Percentiles rank a stretch among this genome's conserved stretches.
Evolutionary conservation across 2,888 invertebrate species (phyloP).

Genomic region (Coelopa pilipes): DNA sequence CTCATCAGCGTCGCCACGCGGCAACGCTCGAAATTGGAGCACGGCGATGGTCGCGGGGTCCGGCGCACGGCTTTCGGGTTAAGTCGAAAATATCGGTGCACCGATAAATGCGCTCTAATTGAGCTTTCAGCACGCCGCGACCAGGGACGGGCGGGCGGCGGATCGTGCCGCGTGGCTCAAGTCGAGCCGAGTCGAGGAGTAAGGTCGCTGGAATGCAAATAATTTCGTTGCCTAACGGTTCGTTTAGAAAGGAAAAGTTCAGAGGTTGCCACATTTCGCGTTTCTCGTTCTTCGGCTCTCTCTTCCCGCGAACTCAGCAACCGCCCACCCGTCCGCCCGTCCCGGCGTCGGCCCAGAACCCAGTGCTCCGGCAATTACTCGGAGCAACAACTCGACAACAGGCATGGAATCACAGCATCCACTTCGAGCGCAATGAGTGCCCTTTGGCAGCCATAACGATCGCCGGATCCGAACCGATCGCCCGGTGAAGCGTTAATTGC

Average conservation of each 20-base stretch:
- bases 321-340: background rate
- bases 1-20: background rate
- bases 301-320: background rate
- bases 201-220: slow-evolving; percentile 25
- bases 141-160: too few species aligned
- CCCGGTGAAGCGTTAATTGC: too few species aligned
- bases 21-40: background rate
- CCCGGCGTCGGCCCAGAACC: background rate
- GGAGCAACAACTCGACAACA: background rate
- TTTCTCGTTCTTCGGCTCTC: background rate
- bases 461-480: too few species aligned
- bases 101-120: slow-evolving; percentile 10
- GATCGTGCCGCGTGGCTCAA: too few species aligned
- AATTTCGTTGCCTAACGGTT: slow-evolving; percentile 13
- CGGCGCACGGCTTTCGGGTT: background rate
- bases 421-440: too few species aligned
- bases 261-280: slow-evolving; percentile 10
- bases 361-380: background rate
- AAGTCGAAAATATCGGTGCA: background rate
- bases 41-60: background rate
- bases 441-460: too few species aligned
- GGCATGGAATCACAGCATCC: too few species aligned
- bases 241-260: slow-evolving; percentile 31
- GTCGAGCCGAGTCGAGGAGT: background rate
- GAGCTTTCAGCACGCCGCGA: background rate